Evolutionary conservation across 1,140 invertebrate species (phyloP).

Genomic region (Nebria ingens): DNA sequence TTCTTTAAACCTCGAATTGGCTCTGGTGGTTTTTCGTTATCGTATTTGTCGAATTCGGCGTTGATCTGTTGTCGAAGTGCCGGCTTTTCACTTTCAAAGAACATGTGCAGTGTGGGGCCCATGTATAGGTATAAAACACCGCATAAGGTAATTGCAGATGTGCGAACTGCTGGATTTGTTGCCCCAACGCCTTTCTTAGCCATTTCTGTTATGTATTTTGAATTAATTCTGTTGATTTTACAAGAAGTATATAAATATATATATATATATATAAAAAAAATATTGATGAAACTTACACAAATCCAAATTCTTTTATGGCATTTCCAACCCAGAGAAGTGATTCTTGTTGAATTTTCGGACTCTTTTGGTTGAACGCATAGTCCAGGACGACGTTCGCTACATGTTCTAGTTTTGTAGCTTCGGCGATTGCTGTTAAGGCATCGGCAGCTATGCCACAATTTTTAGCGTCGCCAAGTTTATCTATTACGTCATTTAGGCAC

Average conservation of each 20-base stretch:
- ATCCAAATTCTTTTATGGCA: slow-evolving; percentile 77
- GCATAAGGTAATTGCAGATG: slow-evolving; percentile 54
- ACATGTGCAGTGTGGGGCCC: slow-evolving; percentile 60
- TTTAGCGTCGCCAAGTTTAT: slow-evolving; percentile 78
- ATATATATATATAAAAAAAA: neutral
- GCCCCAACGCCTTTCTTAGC: slow-evolving; percentile 74
- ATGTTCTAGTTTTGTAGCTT: slow-evolving; percentile 65
- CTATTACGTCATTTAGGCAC: slow-evolving; percentile 68
- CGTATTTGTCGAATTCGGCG: slow-evolving; percentile 74
- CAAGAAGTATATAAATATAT: slow-evolving; percentile 13
- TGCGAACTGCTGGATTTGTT: slow-evolving; percentile 73
- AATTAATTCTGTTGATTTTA: slow-evolving; percentile 48
- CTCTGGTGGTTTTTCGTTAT: slow-evolving; percentile 55
- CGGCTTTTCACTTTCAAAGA: slow-evolving; percentile 82
- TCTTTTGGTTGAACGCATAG: slow-evolving; percentile 78
- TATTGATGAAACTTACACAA: slow-evolving; percentile 43
- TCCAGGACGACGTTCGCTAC: slow-evolving; percentile 58
- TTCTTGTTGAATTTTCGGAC: slow-evolving; percentile 84
- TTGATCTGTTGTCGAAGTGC: slow-evolving; percentile 77
- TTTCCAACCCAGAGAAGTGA: slow-evolving; percentile 66
- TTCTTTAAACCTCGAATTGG: slow-evolving; percentile 51
- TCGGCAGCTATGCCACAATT: slow-evolving; percentile 60
- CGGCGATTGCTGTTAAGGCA: slow-evolving; percentile 62
- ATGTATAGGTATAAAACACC: slow-evolving; percentile 73
- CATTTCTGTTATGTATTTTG: slow-evolving; percentile 68